These are phyloP conservation scores for Actinostola sp. DNA, from an alignment of 92 coral and sea anemone genomes.

Conservation along the genomic window DNA sequence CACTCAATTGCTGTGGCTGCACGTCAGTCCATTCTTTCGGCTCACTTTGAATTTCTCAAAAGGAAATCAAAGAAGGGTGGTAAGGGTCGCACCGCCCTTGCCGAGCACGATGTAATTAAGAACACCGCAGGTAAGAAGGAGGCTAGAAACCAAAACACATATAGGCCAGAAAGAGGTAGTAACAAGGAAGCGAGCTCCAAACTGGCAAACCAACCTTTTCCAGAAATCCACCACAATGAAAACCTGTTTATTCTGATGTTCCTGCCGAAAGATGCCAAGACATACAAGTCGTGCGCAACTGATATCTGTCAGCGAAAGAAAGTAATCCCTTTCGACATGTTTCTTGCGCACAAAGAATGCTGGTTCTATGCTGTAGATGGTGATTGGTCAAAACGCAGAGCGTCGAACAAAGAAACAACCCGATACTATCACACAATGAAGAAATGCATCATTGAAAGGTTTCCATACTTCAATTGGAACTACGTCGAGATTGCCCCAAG, in stretches of 20 bases:
- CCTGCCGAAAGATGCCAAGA: conserved; percentile 35
- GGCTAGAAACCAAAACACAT: conserved; percentile 27
- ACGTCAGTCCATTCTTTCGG: conserved; percentile 19
- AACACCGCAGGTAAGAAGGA: conserved; percentile 44
- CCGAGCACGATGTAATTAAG: conserved; percentile 41
- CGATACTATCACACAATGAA: conserved; percentile 40
- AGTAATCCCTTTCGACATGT: conserved; percentile 44
- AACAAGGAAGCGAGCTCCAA: conserved; percentile 18
- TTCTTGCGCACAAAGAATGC: conserved; percentile 52
- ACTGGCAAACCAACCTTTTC: too few relatives aligned
- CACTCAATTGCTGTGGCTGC: conserved; percentile 51
- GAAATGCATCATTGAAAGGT: conserved; percentile 41
- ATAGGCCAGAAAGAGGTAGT: conserved; percentile 26
- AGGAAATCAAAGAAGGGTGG: conserved; percentile 20
- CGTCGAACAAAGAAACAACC: conserved; percentile 40
- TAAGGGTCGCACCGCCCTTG: conserved; percentile 44
- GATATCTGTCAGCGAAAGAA: conserved; percentile 45
- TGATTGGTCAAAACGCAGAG: conserved; percentile 49
- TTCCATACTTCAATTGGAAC: conserved; percentile 46
- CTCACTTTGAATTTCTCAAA: conserved; percentile 32
- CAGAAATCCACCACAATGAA: conserved; percentile 56
- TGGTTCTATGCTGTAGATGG: conserved; percentile 56
- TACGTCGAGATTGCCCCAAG: conserved; percentile 12
- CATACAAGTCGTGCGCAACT: conserved; percentile 25
- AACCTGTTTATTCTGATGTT: conserved; percentile 49